phyloP scores from a whole-genome alignment of 2,888 invertebrate genomes.

The Elmis aenea region DNA sequence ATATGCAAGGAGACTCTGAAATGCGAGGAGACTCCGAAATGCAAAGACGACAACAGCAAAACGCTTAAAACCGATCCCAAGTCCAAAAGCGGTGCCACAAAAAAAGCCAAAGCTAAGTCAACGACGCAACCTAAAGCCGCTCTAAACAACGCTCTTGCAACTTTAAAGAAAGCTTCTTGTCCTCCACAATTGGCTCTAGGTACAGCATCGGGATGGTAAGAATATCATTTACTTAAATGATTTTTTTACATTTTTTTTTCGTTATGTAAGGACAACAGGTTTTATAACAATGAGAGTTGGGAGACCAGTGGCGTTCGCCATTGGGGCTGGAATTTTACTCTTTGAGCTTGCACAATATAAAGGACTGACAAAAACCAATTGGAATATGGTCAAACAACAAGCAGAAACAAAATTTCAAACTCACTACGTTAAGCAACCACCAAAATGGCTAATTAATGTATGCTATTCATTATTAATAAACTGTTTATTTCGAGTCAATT shows the following conservation, averaged over 20 bases:
- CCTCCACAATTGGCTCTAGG: slow-evolving; percentile 5
- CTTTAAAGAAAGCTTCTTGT: neutral
- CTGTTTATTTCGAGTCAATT: too few species aligned
- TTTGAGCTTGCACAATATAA: slow-evolving; percentile 80
- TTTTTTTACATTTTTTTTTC: neutral
- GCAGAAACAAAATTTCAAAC: slow-evolving; percentile 73
- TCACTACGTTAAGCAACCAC: too few species aligned
- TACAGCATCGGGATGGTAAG: slow-evolving; percentile 8
- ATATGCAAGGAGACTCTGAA: too few species aligned
- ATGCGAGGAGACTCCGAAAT: too few species aligned
- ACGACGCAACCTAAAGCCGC: too few species aligned
- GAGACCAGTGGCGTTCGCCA: slow-evolving; percentile 75
- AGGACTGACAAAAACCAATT: slow-evolving; percentile 80
- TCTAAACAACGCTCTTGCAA: neutral
- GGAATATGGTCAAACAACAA: slow-evolving; percentile 74
- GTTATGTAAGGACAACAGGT: slow-evolving; percentile 50
- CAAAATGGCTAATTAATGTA: slow-evolving; percentile 72
- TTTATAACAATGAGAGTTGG: slow-evolving; percentile 80
- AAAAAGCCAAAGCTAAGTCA: too few species aligned
- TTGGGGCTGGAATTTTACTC: slow-evolving; percentile 79
- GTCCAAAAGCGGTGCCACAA: too few species aligned
- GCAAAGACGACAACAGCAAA: too few species aligned
- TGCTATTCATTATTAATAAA: slow-evolving; percentile 24
- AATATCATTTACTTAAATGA: neutral
- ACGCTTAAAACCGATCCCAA: too few species aligned